phyloP scores from a whole-genome alignment of 2,113 vertebrate species.

The Tupaia chinensis region DNA sequence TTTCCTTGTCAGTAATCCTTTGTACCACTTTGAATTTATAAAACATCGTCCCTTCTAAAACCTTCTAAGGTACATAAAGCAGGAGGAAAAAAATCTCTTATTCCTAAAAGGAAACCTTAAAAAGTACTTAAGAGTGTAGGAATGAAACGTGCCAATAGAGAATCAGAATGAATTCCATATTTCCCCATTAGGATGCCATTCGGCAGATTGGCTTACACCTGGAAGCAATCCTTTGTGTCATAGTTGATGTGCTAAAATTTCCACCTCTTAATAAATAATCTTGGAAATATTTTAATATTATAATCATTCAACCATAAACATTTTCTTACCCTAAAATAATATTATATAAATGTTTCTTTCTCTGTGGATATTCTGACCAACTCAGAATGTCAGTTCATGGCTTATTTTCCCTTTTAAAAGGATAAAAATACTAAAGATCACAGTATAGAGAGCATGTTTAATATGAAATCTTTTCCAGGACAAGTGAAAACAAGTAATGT shows the following conservation, averaged over 20 bases:
- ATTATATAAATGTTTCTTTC: neutral
- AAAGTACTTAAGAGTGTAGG: neutral
- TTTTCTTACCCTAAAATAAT: neutral
- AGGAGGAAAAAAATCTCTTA: neutral
- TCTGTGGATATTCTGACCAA: neutral
- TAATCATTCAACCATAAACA: neutral
- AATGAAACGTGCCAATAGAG: neutral
- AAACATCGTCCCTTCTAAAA: neutral
- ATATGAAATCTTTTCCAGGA: neutral
- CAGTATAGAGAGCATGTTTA: neutral
- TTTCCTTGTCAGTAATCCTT: neutral
- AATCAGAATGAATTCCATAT: neutral
- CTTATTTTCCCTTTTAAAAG: neutral
- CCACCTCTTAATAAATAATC: conserved; percentile 35
- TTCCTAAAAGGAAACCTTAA: neutral
- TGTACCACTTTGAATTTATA: neutral
- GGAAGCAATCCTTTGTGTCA: neutral
- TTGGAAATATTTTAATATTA: neutral
- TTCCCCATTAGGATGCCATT: neutral
- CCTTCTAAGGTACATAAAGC: neutral
- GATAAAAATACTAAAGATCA: neutral
- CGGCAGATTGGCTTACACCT: neutral
- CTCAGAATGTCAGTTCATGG: neutral
- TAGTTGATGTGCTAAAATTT: neutral
- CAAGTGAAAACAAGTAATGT: neutral